Evolutionary conservation across 2,888 invertebrate genomes (phyloP), one percentile per base, ranked within the genome.

Genomic region (Arrhopalites spinosus): DNA sequence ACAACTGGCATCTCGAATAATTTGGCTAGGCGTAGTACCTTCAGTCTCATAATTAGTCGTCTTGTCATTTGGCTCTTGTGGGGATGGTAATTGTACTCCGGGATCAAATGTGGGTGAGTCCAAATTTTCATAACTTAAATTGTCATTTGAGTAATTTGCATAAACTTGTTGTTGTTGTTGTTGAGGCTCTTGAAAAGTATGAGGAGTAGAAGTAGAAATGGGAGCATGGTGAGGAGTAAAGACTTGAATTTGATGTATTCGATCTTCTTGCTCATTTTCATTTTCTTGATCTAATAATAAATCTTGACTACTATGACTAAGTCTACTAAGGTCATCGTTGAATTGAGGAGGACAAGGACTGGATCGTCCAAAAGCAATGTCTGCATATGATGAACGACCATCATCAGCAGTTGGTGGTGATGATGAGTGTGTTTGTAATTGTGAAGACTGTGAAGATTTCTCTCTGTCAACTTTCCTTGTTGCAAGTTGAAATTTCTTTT

Each of bases 291-390:
- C 59, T 13, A 27, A 59, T 5, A n/a, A 5, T 50, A 50, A 50
- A 50, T 50, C 50, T 50, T n/a, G n/a, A 50, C n/a, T 15, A n/a
- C 17, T n/a, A 15, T 15, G 50, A 36, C 36, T 11, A 3, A 50
- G 11, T n/a, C n/a, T n/a, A 50, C 50, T n/a, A 50, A 50, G 50
- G 15, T 50, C 50, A 50, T 50, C 50, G 2, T 2, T 25, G 59
- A 59, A 25, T 25, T 59, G 59, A 59, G 85, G 84, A 71, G 86
- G 86, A 77, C 84, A 85, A 25, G 87, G 87, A 82, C 86, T 87
- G 74, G 86, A 87, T 84, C 87, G 85, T 15, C 91, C 90, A 84
- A 91, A 90, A 84, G 91, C 88, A 84, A 92, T 91, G 85, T 90
- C 91, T 83, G 91, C 91, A 86, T 91, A 92, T 20, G 53, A 53